Conservation (phyloP, 2,113 vertebrate genomes). For the Toxotes jaculatrix region DNA sequence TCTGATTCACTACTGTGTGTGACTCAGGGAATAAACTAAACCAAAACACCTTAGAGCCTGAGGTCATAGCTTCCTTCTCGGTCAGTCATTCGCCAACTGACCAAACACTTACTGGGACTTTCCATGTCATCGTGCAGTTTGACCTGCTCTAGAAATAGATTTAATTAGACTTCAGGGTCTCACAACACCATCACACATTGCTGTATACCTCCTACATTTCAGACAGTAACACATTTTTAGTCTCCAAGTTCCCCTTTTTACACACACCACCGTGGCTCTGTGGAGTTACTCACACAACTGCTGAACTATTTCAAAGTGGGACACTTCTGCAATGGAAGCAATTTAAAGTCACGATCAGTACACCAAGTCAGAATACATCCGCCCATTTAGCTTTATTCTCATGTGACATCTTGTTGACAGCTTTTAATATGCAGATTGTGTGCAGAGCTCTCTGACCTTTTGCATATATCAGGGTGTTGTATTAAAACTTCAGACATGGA, state of each 20-base stretch:
- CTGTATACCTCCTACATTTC: constrained; percentile 6
- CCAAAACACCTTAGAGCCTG: neutral
- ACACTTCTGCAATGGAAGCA: neutral
- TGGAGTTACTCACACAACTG: neutral
- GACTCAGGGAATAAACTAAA: constrained; percentile 32
- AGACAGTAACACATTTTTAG: constrained; percentile 4
- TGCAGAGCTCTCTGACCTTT: constrained; percentile 43
- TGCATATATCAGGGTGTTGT: constrained; percentile 18
- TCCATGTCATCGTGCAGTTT: constrained; percentile 59
- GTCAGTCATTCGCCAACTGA: constrained; percentile 53
- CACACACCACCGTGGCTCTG: neutral
- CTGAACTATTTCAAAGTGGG: neutral
- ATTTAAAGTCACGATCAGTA: neutral
- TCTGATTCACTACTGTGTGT: constrained; percentile 28
- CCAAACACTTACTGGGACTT: constrained; percentile 72
- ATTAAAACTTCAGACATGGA: constrained; percentile 34
- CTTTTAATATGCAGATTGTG: neutral
- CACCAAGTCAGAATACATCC: neutral
- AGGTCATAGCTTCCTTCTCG: constrained; percentile 48
- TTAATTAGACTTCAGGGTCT: constrained; percentile 39
- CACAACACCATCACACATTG: constrained; percentile 8
- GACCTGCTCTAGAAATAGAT: constrained; percentile 62
- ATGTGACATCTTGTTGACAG: constrained; percentile 28
- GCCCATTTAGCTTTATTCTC: neutral
- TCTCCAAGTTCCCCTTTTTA: constrained; percentile 6